Evolutionary conservation across 1,140 invertebrate species (phyloP).

Genomic region (Elysia chlorotica): DNA sequence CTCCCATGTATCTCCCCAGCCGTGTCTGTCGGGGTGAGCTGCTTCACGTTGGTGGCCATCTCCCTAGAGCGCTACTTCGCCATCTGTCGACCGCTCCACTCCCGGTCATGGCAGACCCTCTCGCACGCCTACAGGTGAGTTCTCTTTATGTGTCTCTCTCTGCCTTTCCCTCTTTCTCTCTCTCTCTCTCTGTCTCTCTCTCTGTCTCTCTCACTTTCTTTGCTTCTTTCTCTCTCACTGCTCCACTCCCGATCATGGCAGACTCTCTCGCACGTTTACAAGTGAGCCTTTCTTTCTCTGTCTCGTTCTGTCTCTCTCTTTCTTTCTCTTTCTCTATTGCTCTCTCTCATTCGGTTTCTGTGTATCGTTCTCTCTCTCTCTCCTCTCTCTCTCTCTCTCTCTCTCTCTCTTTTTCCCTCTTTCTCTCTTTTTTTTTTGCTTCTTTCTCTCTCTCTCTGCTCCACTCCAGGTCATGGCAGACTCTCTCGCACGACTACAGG

Average conservation of each 20-base stretch:
- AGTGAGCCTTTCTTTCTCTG: not conserved
- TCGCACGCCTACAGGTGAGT: constrained; percentile 80
- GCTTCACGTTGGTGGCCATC: constrained; percentile 89
- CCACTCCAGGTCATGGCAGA: constrained; percentile 76
- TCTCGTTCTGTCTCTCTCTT: not conserved
- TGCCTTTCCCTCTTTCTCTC: no score
- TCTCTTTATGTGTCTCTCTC: not conserved
- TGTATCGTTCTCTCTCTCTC: not conserved
- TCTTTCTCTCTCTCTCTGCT: constrained; percentile 66
- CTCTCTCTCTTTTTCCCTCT: not conserved
- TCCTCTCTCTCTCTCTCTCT: not conserved
- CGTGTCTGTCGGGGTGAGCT: constrained; percentile 83
- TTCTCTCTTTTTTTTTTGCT: not conserved
- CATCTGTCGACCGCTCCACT: constrained; percentile 79
- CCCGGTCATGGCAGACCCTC: constrained; percentile 80
- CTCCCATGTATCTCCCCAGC: constrained; percentile 64
- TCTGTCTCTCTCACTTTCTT: constrained; percentile 16
- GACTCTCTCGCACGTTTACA: no score
- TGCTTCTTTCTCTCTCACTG: constrained; percentile 7
- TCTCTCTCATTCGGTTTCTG: not conserved
- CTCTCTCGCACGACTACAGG: constrained; percentile 85
- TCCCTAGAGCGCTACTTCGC: constrained; percentile 89
- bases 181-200: constrained; percentile 1
- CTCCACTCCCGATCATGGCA: not conserved
- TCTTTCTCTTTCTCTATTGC: not conserved